Conservation (phyloP, 92 coral and sea anemone genomes). For the Zoanthus gigantus region DNA sequence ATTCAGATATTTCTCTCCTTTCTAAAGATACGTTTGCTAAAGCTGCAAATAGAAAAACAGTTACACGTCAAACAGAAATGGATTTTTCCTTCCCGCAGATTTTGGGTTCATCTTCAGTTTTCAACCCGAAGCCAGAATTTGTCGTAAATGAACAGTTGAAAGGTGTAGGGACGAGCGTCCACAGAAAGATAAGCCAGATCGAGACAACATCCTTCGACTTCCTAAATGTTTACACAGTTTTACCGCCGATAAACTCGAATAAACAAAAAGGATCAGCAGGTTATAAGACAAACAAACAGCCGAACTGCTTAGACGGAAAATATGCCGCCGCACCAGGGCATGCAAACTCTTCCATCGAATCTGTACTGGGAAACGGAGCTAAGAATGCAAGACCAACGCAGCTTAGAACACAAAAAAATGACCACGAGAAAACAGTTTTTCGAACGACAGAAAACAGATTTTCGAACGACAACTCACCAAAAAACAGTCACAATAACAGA, state of each 20-base stretch:
- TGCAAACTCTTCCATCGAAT: not conserved
- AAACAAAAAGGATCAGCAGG: not conserved
- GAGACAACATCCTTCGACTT: constrained; percentile 46
- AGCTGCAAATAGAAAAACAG: not conserved
- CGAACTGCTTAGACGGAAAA: not conserved
- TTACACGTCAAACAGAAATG: constrained; percentile 11
- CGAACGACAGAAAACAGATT: not conserved
- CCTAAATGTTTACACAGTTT: constrained; percentile 72
- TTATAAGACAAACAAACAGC: constrained; percentile 3
- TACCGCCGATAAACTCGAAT: constrained; percentile 76
- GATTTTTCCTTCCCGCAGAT: constrained; percentile 16
- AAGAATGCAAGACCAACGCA: not conserved
- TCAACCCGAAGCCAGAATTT: not conserved
- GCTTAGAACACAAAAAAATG: not conserved
- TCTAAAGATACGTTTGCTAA: constrained; percentile 19
- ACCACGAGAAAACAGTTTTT: not conserved
- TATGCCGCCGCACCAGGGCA: not conserved
- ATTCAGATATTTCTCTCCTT: constrained; percentile 20
- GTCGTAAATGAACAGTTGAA: constrained; percentile 20
- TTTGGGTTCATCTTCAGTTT: constrained; percentile 14
- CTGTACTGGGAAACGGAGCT: not conserved
- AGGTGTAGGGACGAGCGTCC: not conserved
- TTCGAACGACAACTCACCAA: not conserved
- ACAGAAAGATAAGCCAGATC: not conserved
- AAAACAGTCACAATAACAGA: not conserved